Base-by-base conservation (phyloP, 2,888 invertebrate species). In the Nomada fucata region DNA sequence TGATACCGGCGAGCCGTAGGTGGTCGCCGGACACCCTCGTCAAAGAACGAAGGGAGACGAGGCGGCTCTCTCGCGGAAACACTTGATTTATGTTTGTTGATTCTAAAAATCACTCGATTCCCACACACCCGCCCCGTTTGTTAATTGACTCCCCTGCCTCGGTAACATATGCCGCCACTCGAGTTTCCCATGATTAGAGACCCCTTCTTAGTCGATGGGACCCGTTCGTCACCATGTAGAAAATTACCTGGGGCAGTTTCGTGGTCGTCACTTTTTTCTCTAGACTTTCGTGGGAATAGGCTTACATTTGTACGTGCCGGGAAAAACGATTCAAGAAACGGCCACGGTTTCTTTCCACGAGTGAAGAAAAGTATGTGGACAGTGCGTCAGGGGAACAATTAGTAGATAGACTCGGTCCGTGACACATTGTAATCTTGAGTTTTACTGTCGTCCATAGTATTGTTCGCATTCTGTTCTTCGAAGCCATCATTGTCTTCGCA, bases 41-140 rank as follows among this genome's bases (percentile, higher is more conserved):
- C 44, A 15, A 36, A 50, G 11, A 44, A 26, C 29, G 44, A 55
- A 71, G 77, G 76, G 84, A 60, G 59, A 75, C 67, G 79, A 76
- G 15, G n/a, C 50, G 47, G n/a, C 60, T 55, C 61, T 61, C 57
- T 52, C 81, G 76, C 85, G 78, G 85, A 85, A 85, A 82, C 90
- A 89, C 88, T 91, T 91, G 91, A 91, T 91, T 91, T 91, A 91
- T 91, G 91, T 90, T 90, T 91, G 90, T 91, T 90, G 90, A 90
- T 88, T 90, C 88, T 88, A 90, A 91, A 92, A 90, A 91, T 91
- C 90, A 84, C 83, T 78, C 89, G 91, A 89, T 92, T 92, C 92
- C 90, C 92, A 91, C 92, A 91, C 89, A 76, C 82, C 71, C 71
- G 60, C 65, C 83, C 78, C 73, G 72, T 55, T 59, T 69, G 85